A percentile compares a stretch with the other conserved stretches of the same genome.
These are phyloP conservation scores for Anguilla obscura DNA, from an alignment of 2,797 vertebrate genomes.

Conservation along the genomic window DNA sequence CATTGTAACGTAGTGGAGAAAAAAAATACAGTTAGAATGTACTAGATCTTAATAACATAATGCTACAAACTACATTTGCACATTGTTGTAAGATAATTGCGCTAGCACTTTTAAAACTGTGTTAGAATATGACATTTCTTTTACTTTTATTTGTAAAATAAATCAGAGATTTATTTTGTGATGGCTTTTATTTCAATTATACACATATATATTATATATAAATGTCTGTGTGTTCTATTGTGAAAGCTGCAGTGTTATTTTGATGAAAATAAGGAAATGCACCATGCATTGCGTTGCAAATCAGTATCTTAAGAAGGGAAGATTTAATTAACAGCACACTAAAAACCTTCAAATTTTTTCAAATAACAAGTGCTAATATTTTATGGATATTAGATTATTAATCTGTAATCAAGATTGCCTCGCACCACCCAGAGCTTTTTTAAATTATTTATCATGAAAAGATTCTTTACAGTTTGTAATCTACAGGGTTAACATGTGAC, in stretches of 20 bases:
- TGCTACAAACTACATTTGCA: slow-evolving; percentile 62
- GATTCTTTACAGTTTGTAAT: neutral
- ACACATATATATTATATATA: slow-evolving; percentile 56
- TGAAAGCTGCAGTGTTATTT: slow-evolving; percentile 60
- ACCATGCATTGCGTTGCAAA: slow-evolving; percentile 55
- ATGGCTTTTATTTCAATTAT: slow-evolving; percentile 74
- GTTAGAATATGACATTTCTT: slow-evolving; percentile 59
- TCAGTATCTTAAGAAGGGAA: slow-evolving; percentile 49
- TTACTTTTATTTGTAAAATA: slow-evolving; percentile 70
- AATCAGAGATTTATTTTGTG: slow-evolving; percentile 77
- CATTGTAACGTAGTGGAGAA: slow-evolving; percentile 36
- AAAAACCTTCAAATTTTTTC: slow-evolving; percentile 52
- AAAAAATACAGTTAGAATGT: slow-evolving; percentile 58
- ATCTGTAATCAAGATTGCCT: slow-evolving; percentile 52
- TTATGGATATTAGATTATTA: slow-evolving; percentile 56
- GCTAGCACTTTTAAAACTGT: slow-evolving; percentile 63
- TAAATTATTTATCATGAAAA: slow-evolving; percentile 2
- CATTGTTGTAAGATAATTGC: slow-evolving; percentile 67
- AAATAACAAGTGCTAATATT: slow-evolving; percentile 61
- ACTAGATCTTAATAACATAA: slow-evolving; percentile 46
- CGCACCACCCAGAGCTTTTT: slow-evolving; percentile 50
- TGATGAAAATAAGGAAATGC: slow-evolving; percentile 49
- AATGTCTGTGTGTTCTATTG: slow-evolving; percentile 65
- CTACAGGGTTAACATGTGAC: neutral
- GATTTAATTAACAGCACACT: slow-evolving; percentile 50